A percentile compares a stretch with the other conserved stretches of the same genome.
These are phyloP conservation scores for Hemithea aestivaria DNA, from an alignment of 2,888 invertebrate species.

Conservation along the genomic window DNA sequence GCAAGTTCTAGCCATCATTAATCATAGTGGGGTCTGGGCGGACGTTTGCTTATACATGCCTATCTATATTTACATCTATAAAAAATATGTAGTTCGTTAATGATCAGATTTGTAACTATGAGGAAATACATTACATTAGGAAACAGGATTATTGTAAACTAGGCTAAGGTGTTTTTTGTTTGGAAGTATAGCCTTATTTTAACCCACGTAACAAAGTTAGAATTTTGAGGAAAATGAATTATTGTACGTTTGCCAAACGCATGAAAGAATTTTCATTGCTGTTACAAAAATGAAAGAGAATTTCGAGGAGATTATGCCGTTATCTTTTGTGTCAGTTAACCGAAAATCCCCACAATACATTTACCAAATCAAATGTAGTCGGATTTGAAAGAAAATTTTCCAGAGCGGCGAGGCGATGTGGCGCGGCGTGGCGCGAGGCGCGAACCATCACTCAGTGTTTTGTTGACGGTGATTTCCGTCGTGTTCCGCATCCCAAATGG, in stretches of 20 bases:
- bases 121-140: too few species aligned
- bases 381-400: slow-evolving; percentile 64
- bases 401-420: slow-evolving; percentile 31
- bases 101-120: slow-evolving; percentile 8
- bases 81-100: slow-evolving; percentile 14
- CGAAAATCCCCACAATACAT: slow-evolving; percentile 25
- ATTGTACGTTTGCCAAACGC: too few species aligned
- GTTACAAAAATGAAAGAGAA: too few species aligned
- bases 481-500: slow-evolving; percentile 73
- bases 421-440: slow-evolving; percentile 11
- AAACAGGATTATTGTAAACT: too few species aligned
- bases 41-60: slow-evolving; percentile 30
- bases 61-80: slow-evolving; percentile 9
- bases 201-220: neutral
- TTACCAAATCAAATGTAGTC: slow-evolving; percentile 48
- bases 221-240: too few species aligned
- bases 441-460: slow-evolving; percentile 67
- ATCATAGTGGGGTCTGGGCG: slow-evolving; percentile 65
- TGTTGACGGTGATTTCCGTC: slow-evolving; percentile 73
- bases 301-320: too few species aligned
- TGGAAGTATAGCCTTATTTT: too few species aligned
- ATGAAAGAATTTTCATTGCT: too few species aligned
- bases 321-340: slow-evolving; percentile 9
- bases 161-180: too few species aligned
- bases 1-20: slow-evolving; percentile 67